Percentiles rank a stretch among this genome's conserved stretches.
Evolutionary conservation across 2,888 invertebrate genomes (phyloP).

Genomic region (Mycalesis mineus): DNA sequence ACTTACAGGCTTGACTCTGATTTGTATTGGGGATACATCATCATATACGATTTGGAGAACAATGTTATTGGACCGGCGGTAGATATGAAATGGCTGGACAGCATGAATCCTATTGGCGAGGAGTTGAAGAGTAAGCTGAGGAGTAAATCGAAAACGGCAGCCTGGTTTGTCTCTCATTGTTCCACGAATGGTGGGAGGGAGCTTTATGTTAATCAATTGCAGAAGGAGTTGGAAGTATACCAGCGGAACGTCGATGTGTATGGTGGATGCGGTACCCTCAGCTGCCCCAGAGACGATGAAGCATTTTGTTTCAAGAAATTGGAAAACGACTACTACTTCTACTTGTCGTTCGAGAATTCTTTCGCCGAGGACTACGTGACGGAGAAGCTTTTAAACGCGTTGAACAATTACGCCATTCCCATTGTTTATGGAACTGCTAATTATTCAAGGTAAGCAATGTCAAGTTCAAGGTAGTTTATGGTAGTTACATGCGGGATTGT

Average conservation of each 20-base stretch:
- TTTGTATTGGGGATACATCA: conserved; percentile 35
- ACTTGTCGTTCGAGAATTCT: conserved; percentile 41
- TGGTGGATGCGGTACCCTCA: conserved; percentile 35
- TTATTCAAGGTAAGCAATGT: conserved; percentile 52
- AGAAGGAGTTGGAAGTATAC: conserved; percentile 27
- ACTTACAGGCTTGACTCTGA: conserved; percentile 38
- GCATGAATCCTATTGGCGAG: conserved; percentile 30
- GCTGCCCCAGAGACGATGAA: conserved; percentile 27
- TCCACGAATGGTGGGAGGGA: conserved; percentile 30
- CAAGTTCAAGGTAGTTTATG: too few species aligned
- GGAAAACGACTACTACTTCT: conserved; percentile 38
- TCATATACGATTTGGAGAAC: conserved; percentile 30
- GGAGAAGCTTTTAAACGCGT: conserved; percentile 41
- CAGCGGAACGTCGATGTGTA: conserved; percentile 34
- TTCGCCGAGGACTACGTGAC: conserved; percentile 41
- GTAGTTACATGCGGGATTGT: too few species aligned
- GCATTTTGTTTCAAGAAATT: conserved; percentile 30
- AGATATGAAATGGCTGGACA: conserved; percentile 32
- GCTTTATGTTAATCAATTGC: conserved; percentile 26
- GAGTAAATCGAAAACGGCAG: conserved; percentile 37
- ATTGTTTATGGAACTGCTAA: conserved; percentile 80
- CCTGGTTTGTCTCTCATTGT: conserved; percentile 43
- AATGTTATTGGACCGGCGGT: conserved; percentile 32
- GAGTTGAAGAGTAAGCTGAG: conserved; percentile 29
- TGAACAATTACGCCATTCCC: conserved; percentile 76